These are phyloP conservation scores for Tipula unca DNA, from an alignment of 2,888 invertebrate genomes.

Conservation along the genomic window DNA sequence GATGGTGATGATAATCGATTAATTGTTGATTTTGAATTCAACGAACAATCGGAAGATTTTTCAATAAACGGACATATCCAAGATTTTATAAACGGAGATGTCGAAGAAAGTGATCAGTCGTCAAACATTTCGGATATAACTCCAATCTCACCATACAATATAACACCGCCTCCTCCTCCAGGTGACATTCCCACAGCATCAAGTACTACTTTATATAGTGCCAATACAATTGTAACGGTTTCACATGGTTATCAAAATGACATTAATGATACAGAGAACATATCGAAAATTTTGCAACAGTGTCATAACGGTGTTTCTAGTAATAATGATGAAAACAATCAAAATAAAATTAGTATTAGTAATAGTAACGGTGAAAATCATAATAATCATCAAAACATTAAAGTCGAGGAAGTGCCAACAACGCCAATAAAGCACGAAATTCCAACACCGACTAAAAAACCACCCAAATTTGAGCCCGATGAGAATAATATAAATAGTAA, in stretches of 20 bases:
- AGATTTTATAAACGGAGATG: conserved; percentile 40
- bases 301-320: conserved; percentile 35
- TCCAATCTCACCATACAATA: background rate
- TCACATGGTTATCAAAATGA: conserved; percentile 32
- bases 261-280: conserved; percentile 41
- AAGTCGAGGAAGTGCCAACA: background rate
- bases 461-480: background rate
- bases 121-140: background rate
- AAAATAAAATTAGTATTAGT: background rate
- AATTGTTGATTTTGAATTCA: conserved; percentile 36
- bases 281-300: conserved; percentile 41
- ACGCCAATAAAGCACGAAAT: background rate
- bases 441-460: background rate
- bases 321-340: background rate
- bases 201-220: background rate
- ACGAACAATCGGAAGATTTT: conserved; percentile 34
- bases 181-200: background rate
- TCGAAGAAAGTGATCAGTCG: conserved; percentile 33
- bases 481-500: conserved; percentile 16
- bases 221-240: conserved; percentile 22
- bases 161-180: background rate
- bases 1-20: conserved; percentile 32
- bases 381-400: background rate
- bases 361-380: background rate
- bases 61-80: conserved; percentile 39